Conservation (phyloP, 2,113 vertebrate species). For the Galbula dea region DNA sequence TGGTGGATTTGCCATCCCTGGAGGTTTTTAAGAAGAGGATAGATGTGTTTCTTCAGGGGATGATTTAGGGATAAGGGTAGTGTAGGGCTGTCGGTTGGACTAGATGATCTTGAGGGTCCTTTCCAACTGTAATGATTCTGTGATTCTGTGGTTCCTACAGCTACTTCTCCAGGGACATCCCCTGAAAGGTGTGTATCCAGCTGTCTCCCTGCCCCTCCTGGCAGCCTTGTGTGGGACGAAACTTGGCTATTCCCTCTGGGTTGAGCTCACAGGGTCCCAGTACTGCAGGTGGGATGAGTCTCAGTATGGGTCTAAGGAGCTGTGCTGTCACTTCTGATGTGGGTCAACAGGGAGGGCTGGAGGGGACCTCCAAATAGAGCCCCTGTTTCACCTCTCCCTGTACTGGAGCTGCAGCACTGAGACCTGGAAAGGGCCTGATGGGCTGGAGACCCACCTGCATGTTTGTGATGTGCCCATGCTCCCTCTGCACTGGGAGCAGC, state of each 20-base stretch:
- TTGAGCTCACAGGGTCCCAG: not conserved
- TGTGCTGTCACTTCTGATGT: accelerated
- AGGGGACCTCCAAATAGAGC: not conserved
- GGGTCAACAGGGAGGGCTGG: not conserved
- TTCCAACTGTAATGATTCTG: too few relatives aligned
- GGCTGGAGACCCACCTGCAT: not conserved
- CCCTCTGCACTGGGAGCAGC: not conserved
- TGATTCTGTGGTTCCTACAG: too few relatives aligned
- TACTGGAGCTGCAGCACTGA: not conserved
- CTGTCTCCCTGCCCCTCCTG: not conserved
- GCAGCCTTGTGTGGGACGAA: not conserved
- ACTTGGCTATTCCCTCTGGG: too few relatives aligned
- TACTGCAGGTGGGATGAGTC: not conserved
- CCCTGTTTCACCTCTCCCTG: accelerated
- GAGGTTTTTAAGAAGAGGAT: too few relatives aligned
- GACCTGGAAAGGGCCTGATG: not conserved
- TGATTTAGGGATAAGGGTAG: too few relatives aligned
- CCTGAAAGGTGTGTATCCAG: slow-evolving; percentile 85
- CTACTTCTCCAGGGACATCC: slow-evolving; percentile 96
- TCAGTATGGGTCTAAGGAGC: not conserved
- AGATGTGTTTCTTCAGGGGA: too few relatives aligned
- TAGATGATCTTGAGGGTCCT: too few relatives aligned
- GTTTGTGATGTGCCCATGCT: not conserved
- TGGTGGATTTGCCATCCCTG: too few relatives aligned
- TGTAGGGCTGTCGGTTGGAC: too few relatives aligned